A percentile compares a stretch with the other conserved stretches of the same genome.
phyloP scores from a whole-genome alignment of 2,113 vertebrate genomes.

The Apteryx mantelli region DNA sequence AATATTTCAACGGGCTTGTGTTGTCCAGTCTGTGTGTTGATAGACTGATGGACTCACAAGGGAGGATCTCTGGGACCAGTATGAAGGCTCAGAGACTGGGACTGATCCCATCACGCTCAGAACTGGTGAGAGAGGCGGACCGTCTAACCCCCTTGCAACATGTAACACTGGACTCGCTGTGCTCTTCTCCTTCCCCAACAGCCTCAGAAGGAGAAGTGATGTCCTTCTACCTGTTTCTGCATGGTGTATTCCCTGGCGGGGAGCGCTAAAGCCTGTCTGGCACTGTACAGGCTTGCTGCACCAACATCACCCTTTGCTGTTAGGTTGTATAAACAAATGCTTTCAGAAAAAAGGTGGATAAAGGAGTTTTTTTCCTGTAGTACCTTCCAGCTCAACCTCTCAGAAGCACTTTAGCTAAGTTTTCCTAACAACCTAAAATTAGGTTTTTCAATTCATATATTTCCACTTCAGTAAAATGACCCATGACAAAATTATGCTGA shows the following conservation, averaged over 20 bases:
- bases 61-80: not conserved
- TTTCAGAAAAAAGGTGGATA: not conserved
- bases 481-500: not conserved
- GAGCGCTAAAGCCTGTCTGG: accelerated
- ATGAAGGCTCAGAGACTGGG: not conserved
- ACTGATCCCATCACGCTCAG: not conserved
- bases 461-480: not conserved
- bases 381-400: not conserved
- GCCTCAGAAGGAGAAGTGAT: not conserved
- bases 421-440: not conserved
- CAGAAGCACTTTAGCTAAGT: not conserved
- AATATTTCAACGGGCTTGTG: not conserved
- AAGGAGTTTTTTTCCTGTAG: not conserved
- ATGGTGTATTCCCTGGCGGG: not conserved
- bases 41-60: not conserved
- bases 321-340: not conserved
- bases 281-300: not conserved
- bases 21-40: not conserved
- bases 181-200: not conserved
- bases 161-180: not conserved
- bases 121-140: not conserved
- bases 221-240: not conserved
- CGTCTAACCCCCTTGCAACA: accelerated
- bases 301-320: not conserved
- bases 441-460: not conserved